phyloP scores from a whole-genome alignment of 2,888 invertebrate genomes.

The Ypsolopha sequella region DNA sequence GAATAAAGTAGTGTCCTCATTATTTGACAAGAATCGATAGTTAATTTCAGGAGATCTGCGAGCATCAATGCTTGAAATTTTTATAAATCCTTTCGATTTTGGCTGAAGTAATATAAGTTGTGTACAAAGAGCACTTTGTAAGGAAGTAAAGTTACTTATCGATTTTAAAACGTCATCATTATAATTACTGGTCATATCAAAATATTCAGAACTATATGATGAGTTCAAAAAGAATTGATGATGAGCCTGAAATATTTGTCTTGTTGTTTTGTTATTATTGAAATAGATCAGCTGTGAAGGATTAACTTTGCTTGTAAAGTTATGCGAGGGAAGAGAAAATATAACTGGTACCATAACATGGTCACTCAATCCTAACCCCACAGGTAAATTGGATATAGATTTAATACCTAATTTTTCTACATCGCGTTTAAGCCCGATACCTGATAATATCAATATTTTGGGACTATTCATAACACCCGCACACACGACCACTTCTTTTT shows the following conservation, averaged over 20 bases:
- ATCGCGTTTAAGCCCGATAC: not conserved
- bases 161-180: not conserved
- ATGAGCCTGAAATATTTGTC: not conserved
- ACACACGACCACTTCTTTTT: not conserved
- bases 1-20: not conserved
- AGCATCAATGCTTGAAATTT: not conserved
- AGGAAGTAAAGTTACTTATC: not conserved
- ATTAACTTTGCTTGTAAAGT: not conserved
- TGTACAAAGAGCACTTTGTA: not conserved
- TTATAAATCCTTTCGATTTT: not conserved
- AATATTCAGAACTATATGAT: not conserved
- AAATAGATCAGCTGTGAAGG: not conserved
- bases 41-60: not conserved
- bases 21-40: not conserved
- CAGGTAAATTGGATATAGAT: not conserved
- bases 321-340: not conserved
- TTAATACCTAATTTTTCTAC: not conserved
- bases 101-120: not conserved
- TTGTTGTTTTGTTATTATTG: not conserved
- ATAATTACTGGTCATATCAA: not conserved
- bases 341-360: not conserved
- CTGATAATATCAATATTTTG: not conserved
- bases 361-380: not conserved
- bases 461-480: not conserved
- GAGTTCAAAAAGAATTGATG: not conserved